Evolutionary conservation across 2,113 vertebrate genomes (phyloP).

Genomic region (Perca fluviatilis): DNA sequence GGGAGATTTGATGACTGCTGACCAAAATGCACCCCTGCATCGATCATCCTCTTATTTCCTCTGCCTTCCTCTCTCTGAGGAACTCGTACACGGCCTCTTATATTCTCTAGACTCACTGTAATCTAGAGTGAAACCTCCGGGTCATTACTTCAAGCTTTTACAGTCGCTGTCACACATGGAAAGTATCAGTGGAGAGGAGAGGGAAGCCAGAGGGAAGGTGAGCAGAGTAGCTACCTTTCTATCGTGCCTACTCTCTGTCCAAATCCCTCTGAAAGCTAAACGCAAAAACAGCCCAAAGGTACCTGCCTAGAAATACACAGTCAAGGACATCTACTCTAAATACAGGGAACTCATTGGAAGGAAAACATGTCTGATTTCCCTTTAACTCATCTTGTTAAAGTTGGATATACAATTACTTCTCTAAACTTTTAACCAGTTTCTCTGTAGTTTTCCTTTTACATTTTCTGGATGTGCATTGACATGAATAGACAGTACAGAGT

Average conservation of each 20-base stretch:
- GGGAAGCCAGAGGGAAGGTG: slow-evolving; percentile 72
- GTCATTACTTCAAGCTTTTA: slow-evolving; percentile 58
- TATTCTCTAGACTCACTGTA: slow-evolving; percentile 38
- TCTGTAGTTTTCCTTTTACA: not conserved
- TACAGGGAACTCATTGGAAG: slow-evolving; percentile 18
- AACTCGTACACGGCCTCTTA: slow-evolving; percentile 10
- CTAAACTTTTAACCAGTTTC: not conserved
- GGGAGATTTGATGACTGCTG: slow-evolving; percentile 44
- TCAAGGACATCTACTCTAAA: slow-evolving; percentile 60
- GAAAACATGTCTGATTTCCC: not conserved
- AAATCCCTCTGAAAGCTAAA: slow-evolving; percentile 62
- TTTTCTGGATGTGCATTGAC: not conserved
- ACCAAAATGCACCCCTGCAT: slow-evolving; percentile 45
- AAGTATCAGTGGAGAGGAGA: slow-evolving; percentile 59
- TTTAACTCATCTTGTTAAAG: not conserved
- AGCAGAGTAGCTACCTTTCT: slow-evolving; percentile 56
- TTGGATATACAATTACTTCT: not conserved
- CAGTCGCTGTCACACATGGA: slow-evolving; percentile 61
- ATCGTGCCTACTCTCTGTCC: slow-evolving; percentile 33
- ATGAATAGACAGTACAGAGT: not conserved
- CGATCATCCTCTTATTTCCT: slow-evolving; percentile 47
- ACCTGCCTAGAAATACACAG: slow-evolving; percentile 34
- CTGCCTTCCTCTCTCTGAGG: slow-evolving; percentile 8
- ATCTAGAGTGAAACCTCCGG: slow-evolving; percentile 52
- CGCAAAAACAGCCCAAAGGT: slow-evolving; percentile 57